Conservation (phyloP, 2,797 vertebrate species). For the Sebastes itinus region DNA sequence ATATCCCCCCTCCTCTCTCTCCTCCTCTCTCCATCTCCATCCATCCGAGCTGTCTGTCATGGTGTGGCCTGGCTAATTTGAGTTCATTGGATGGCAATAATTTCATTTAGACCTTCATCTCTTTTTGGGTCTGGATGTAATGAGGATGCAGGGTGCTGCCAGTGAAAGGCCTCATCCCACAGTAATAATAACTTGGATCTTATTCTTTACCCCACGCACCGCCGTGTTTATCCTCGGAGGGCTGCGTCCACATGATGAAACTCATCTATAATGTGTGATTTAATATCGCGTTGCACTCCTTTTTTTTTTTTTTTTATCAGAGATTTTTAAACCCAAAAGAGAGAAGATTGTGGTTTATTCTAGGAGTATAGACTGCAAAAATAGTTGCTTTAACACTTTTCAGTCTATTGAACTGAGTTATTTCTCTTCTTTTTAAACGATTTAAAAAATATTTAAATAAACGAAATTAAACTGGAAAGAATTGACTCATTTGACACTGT, state of each 20-base stretch:
- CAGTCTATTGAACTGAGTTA: background rate
- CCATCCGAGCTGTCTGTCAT: constrained; percentile 73
- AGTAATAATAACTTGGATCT: constrained; percentile 79
- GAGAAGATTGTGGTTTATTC: constrained; percentile 9
- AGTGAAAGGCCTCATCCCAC: constrained; percentile 68
- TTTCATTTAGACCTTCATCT: constrained; percentile 84
- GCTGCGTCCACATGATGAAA: constrained; percentile 81
- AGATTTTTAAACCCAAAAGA: constrained; percentile 60
- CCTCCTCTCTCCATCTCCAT: background rate
- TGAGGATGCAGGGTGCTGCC: constrained; percentile 80
- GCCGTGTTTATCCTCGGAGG: constrained; percentile 82
- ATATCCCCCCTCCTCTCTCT: constrained; percentile 25
- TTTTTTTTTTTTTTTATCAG: background rate
- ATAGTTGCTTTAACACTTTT: background rate
- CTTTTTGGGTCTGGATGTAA: constrained; percentile 77
- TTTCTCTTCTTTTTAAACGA: background rate
- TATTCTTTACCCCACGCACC: constrained; percentile 74
- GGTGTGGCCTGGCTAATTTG: constrained; percentile 81
- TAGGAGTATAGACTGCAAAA: constrained; percentile 10
- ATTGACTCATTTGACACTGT: background rate
- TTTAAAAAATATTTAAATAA: background rate
- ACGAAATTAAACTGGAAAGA: background rate
- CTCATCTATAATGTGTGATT: constrained; percentile 86
- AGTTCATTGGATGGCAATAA: constrained; percentile 86
- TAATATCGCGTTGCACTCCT: constrained; percentile 74